Percentiles rank a stretch among this genome's conserved stretches.
These are phyloP conservation scores for Rotaria socialis DNA, from an alignment of 2,888 invertebrate species.

Conservation along the genomic window DNA sequence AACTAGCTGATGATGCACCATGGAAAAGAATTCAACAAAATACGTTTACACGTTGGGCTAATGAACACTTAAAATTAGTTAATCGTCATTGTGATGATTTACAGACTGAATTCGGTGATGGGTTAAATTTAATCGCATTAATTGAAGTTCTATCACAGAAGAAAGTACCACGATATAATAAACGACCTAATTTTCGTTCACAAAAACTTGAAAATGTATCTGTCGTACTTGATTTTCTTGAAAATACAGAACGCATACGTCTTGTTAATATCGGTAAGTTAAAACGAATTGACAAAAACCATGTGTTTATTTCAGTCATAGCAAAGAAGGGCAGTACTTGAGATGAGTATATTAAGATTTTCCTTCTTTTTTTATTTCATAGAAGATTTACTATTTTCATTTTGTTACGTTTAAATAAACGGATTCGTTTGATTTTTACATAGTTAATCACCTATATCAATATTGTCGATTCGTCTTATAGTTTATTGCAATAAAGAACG, in stretches of 20 bases:
- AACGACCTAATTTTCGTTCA: constrained; percentile 77
- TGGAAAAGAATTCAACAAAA: constrained; percentile 91
- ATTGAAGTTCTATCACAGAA: constrained; percentile 76
- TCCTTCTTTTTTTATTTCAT: too few species aligned
- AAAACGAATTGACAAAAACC: background rate
- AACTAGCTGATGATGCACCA: constrained; percentile 80
- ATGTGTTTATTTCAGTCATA: background rate
- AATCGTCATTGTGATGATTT: constrained; percentile 73
- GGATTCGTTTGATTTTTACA: too few species aligned
- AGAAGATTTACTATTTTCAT: background rate
- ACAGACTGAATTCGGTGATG: constrained; percentile 79
- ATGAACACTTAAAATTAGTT: constrained; percentile 78
- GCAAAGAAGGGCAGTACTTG: background rate
- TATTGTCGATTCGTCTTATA: too few species aligned
- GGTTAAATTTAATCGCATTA: constrained; percentile 66
- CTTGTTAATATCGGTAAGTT: constrained; percentile 86
- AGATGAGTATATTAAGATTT: background rate
- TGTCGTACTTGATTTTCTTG: constrained; percentile 77
- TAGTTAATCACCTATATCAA: too few species aligned
- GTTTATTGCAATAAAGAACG: background rate
- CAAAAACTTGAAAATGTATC: constrained; percentile 89
- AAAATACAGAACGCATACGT: constrained; percentile 76
- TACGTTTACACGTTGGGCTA: constrained; percentile 87
- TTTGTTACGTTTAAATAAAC: background rate
- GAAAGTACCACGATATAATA: constrained; percentile 75